A percentile compares a stretch with the other conserved stretches of the same genome.
Evolutionary conservation across 2,888 invertebrate species (phyloP).

Genomic region (Calameuta idolon): DNA sequence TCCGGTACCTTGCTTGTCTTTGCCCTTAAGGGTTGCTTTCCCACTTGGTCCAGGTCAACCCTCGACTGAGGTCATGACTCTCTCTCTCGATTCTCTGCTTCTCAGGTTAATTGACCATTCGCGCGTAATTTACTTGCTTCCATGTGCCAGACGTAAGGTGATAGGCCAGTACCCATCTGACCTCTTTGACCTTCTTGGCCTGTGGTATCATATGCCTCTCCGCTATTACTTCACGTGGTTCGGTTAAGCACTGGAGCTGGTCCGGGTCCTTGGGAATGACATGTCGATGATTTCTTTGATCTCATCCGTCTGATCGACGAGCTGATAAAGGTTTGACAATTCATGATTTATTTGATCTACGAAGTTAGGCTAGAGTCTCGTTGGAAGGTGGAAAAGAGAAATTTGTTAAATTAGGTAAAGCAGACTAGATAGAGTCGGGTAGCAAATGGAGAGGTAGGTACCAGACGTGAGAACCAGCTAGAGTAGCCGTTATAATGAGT

Average conservation of each 20-base stretch:
- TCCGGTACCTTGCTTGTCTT: neutral
- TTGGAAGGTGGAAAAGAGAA: neutral
- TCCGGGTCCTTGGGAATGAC: neutral
- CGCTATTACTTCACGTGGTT: neutral
- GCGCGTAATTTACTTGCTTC: slow-evolving; percentile 64
- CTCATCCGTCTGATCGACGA: neutral
- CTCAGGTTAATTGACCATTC: slow-evolving; percentile 66
- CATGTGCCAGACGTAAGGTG: slow-evolving; percentile 51
- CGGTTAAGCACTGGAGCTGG: too few species aligned
- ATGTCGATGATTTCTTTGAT: neutral
- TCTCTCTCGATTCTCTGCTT: slow-evolving; percentile 38
- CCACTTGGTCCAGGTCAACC: slow-evolving; percentile 9
- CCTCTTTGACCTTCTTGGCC: neutral
- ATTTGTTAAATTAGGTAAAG: neutral
- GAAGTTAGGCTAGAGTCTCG: neutral
- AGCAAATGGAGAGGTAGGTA: neutral
- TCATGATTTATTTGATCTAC: neutral
- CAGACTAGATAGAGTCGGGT: neutral
- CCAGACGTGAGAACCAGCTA: neutral
- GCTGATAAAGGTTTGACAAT: neutral
- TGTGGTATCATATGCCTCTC: neutral
- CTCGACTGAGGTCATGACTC: slow-evolving; percentile 33
- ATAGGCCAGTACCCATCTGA: slow-evolving; percentile 41
- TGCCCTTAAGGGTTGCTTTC: neutral
- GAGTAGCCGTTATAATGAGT: neutral